Base-by-base conservation (phyloP, 2,797 vertebrate species). In the Pseudomugil gertrudae region DNA sequence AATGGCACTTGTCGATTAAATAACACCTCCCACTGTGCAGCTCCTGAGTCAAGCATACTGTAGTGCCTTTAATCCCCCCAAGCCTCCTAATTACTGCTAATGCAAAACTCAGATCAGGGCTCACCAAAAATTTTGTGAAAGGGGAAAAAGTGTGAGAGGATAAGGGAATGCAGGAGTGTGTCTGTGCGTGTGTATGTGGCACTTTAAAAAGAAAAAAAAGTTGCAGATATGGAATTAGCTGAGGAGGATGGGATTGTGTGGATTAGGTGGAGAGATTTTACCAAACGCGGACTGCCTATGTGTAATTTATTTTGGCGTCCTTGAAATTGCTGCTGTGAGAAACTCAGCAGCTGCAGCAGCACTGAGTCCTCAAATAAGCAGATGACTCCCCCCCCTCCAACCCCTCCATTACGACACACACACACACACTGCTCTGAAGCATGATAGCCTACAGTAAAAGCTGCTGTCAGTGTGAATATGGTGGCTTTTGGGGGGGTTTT, bases 321-420 rank as follows among this genome's bases (percentile, higher is more conserved):
- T 92, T 93, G 89, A 92, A 92, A 93, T 92, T 86, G 88, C 87
- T 83, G 83, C 86, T 91, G 90, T 92, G 90, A 92, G 93, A 93
- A 91, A 79, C 76, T 71, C 67, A 84, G 88, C 91, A 93, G 89
- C 91, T 93, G 92, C 89, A 86, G 51, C 78, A 73, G 78, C 62
- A 69, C 74, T 76, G 60, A 72, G 77, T 69, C 76, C 79, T 87
- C 83, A 83, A 85, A 89, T 54, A 84, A 58, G 69, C 80, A 72
- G 56, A 74, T 72, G 83, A 21, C 47, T 66, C 70, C 69, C 50
- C 5, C 2, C 66, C 63, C 38, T 1, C 59, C 78, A 56, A 73
- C 63, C 82, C 84, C 87, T 71, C 63, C 13, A 5, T 2, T 14
- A 36, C 35, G 15, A 36, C 35, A 15, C 35, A 15, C 35, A 4